These are phyloP conservation scores for Pycnomerus fuliginosus DNA, from an alignment of 2,888 invertebrate species.

Conservation along the genomic window DNA sequence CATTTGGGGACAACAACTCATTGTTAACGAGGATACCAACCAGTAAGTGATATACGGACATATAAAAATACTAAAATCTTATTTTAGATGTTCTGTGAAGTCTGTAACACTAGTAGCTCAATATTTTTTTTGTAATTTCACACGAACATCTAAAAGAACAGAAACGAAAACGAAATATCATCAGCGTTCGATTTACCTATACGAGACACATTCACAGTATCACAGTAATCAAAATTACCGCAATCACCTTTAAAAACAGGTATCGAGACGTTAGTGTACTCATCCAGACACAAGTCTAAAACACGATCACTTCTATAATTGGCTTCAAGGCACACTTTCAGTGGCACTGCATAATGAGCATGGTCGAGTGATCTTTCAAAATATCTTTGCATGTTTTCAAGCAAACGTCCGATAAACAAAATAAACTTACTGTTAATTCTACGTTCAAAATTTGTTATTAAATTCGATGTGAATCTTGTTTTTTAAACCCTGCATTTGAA, in stretches of 20 bases:
- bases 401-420: too few species aligned
- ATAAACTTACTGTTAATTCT: slow-evolving; percentile 9
- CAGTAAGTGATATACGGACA: slow-evolving; percentile 70
- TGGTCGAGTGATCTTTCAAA: slow-evolving; percentile 16
- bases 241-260: slow-evolving; percentile 28
- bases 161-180: too few species aligned
- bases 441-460: slow-evolving; percentile 21
- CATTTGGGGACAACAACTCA: slow-evolving; percentile 97
- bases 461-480: too few species aligned
- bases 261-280: slow-evolving; percentile 22
- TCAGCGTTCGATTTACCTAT: too few species aligned
- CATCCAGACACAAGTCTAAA: slow-evolving; percentile 29
- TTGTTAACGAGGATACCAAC: slow-evolving; percentile 96
- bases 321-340: slow-evolving; percentile 45
- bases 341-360: slow-evolving; percentile 45
- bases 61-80: not conserved
- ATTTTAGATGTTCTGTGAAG: slow-evolving; percentile 18
- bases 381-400: slow-evolving; percentile 23
- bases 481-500: too few species aligned
- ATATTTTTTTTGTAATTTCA: too few species aligned
- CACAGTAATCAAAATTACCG: too few species aligned
- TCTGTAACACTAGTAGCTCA: too few species aligned
- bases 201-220: too few species aligned
- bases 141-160: slow-evolving; percentile 5
- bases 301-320: slow-evolving; percentile 24